Percentiles rank a stretch among this genome's conserved stretches.
phyloP scores from a whole-genome alignment of 2,797 vertebrate species.

The Potorous gilbertii region DNA sequence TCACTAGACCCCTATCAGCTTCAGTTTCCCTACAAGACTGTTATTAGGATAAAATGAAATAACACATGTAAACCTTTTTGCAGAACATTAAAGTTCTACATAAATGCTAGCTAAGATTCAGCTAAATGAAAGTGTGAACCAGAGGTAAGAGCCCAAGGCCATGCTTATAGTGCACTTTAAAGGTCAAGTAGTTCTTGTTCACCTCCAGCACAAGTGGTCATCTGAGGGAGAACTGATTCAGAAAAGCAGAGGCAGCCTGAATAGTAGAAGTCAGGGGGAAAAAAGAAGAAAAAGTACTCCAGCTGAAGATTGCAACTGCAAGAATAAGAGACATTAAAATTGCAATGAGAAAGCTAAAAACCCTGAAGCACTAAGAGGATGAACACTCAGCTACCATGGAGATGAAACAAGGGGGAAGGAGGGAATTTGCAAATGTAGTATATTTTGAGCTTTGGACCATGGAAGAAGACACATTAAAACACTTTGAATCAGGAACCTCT shows the following conservation, averaged over 20 bases:
- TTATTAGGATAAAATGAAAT: neutral
- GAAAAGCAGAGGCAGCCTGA: neutral
- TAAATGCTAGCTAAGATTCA: neutral
- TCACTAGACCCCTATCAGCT: neutral
- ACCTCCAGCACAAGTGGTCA: neutral
- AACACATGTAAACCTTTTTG: neutral
- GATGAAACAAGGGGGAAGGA: constrained; percentile 24
- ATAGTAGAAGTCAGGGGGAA: neutral
- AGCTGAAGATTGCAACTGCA: constrained; percentile 5
- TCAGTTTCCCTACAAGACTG: neutral
- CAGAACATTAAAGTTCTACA: neutral
- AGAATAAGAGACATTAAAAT: constrained; percentile 47
- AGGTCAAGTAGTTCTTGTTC: neutral
- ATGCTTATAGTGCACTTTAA: neutral
- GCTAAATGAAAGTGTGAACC: neutral
- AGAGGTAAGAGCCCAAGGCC: constrained; percentile 27
- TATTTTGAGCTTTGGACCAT: neutral
- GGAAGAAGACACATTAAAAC: constrained; percentile 11
- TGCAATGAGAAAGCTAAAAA: constrained; percentile 7
- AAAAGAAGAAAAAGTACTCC: constrained; percentile 22
- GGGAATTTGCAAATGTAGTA: constrained; percentile 16
- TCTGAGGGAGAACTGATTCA: neutral
- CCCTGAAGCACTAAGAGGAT: constrained; percentile 11
- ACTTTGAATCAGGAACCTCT: neutral
- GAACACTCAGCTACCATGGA: neutral